A percentile compares a stretch with the other conserved stretches of the same genome.
Evolutionary conservation across 2,113 vertebrate genomes (phyloP).

Genomic region (Hemichromis elongatus): DNA sequence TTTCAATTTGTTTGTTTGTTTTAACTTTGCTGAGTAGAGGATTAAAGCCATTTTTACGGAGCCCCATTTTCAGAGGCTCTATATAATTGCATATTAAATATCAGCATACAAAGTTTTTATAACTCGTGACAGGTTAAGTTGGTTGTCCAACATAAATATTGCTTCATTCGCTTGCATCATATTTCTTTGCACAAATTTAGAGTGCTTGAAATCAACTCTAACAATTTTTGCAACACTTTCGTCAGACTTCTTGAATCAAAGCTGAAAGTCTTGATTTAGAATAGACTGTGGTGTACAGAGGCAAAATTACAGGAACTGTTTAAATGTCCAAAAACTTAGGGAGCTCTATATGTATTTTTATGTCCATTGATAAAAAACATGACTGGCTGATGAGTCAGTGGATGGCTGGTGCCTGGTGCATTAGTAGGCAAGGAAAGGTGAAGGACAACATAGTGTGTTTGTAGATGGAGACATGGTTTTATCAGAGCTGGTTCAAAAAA

Average conservation of each 20-base stretch:
- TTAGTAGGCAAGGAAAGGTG: not conserved
- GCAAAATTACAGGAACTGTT: not conserved
- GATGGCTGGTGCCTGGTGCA: not conserved
- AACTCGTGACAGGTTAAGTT: not conserved
- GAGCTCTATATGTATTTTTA: not conserved
- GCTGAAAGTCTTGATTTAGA: not conserved
- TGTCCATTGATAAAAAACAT: too few relatives aligned
- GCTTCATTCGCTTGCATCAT: not conserved
- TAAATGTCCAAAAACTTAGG: not conserved
- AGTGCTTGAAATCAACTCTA: not conserved
- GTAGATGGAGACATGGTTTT: not conserved
- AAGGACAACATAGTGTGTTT: not conserved
- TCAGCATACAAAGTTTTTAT: not conserved
- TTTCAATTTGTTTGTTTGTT: not conserved
- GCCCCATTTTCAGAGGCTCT: not conserved
- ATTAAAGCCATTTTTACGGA: not conserved
- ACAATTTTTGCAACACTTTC: not conserved
- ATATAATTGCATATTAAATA: not conserved
- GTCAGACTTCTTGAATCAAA: too few relatives aligned
- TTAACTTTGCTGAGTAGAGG: not conserved
- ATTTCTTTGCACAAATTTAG: not conserved
- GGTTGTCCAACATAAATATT: not conserved
- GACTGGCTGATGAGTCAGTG: not conserved
- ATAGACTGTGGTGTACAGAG: not conserved
- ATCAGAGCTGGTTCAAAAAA: not conserved